Evolutionary conservation across 1,140 invertebrate genomes (phyloP), one percentile per base, ranked within the genome.

Genomic region (Listronotus oregonensis): DNA sequence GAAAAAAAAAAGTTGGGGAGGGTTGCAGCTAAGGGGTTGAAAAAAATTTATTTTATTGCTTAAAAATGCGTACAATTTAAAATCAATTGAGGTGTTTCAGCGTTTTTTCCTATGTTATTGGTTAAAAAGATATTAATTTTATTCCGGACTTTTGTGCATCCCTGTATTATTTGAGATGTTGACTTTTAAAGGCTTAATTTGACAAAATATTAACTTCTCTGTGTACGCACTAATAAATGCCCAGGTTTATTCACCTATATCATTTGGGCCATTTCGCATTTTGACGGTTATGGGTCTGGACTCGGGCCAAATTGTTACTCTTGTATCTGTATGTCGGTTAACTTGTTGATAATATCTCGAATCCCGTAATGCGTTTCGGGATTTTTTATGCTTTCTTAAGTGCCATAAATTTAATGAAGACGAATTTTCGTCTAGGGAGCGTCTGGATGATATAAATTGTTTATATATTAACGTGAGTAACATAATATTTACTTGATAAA

Each of bases 221-320:
- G 4, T 18, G n/a, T 6, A 46, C 1, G 8, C 14, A 15, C 3
- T 46, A 17, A 27, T 15, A 21, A 9, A 15, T 15, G 18, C 1
- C 42, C 18, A 56, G 54, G 39, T 56, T 56, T 56, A 54, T 43
- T 56, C 54, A 56, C 54, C 54, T 56, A 44, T 31, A 56, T 56
- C 40, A 56, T 44, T 31, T 37, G 12, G 32, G 42, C 39, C 54
- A 56, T 56, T 56, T 56, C 54, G 54, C 39, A 31, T 42, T 56
- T 43, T 56, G 54, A 42, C 54, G 40, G 51, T 54, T 54, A 54
- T 34, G 27, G 15, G 21, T 21, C 14, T 54, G 54, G 54, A 18
- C 18, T 5, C 6, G 7, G 9, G 39, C 54, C 54, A 56, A 56
- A 56, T 56, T 56, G 40, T 56, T 43, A 56, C 54, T 11, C 54